Evolutionary conservation across 2,113 vertebrate species (phyloP).

Genomic region (Zosterops hypoxanthus): DNA sequence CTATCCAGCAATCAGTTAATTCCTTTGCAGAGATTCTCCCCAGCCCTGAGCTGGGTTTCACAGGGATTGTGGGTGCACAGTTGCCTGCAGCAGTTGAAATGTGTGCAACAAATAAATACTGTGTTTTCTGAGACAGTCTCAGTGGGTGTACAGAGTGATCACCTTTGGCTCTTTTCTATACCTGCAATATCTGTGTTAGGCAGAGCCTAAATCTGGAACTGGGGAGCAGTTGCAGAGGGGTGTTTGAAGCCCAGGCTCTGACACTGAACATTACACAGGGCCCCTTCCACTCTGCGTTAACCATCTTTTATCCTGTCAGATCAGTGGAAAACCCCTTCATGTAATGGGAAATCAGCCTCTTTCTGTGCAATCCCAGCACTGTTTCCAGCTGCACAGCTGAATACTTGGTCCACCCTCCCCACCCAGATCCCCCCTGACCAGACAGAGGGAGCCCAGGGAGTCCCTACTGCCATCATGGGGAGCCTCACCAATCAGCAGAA

Average conservation of each 20-base stretch:
- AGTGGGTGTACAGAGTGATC: not conserved
- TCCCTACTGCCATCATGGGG: not conserved
- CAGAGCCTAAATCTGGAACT: not conserved
- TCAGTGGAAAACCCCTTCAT: not conserved
- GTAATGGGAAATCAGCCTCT: not conserved
- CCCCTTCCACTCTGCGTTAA: not conserved
- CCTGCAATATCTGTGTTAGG: rapidly evolving
- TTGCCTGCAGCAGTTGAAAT: not conserved
- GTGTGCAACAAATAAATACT: not conserved
- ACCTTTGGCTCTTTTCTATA: not conserved
- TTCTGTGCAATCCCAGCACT: not conserved
- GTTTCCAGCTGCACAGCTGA: not conserved
- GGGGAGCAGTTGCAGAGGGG: not conserved
- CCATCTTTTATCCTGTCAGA: not conserved
- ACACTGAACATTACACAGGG: not conserved
- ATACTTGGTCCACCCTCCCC: not conserved
- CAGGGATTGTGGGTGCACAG: not conserved
- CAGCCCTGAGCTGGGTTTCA: not conserved
- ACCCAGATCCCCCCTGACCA: not conserved
- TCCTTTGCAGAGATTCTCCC: not conserved
- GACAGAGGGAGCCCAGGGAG: not conserved
- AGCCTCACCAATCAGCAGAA: not conserved
- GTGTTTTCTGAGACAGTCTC: not conserved
- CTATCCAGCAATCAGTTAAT: not conserved
- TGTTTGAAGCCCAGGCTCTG: not conserved